A percentile compares a stretch with the other conserved stretches of the same genome.
Evolutionary conservation across 2,113 vertebrate genomes (phyloP).

Genomic region (Lathamus discolor): DNA sequence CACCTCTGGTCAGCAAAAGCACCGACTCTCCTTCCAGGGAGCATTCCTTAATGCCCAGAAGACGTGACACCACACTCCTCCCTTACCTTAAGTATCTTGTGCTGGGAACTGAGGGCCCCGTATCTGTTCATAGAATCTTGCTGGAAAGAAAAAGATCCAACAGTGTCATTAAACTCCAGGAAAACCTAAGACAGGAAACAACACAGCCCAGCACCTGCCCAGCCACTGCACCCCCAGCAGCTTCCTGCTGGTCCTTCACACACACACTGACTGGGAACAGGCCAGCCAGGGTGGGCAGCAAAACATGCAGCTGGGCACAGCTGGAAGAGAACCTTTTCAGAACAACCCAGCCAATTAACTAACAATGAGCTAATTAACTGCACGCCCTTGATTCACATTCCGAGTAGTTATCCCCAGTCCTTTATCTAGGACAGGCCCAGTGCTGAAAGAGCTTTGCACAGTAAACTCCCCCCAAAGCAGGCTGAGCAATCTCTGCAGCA

Average conservation of each 20-base stretch:
- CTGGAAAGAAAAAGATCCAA: constrained; percentile 38
- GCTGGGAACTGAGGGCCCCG: constrained; percentile 71
- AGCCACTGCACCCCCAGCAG: background rate
- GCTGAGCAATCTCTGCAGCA: background rate
- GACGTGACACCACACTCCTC: background rate
- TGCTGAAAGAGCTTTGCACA: background rate
- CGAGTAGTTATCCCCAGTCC: background rate
- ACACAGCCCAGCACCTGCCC: background rate
- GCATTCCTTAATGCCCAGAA: background rate
- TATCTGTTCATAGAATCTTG: constrained; percentile 80
- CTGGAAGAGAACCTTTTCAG: background rate
- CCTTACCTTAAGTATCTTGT: constrained; percentile 77
- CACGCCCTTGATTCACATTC: background rate
- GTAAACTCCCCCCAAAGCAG: background rate
- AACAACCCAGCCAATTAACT: background rate
- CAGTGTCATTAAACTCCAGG: background rate
- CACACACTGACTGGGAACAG: too few relatives aligned
- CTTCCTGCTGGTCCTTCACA: background rate
- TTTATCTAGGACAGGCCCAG: background rate
- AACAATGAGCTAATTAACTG: background rate
- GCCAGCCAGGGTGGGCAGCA: accelerated
- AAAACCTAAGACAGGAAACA: background rate
- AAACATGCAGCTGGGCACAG: accelerated
- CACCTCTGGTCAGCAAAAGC: background rate
- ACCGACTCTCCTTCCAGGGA: background rate